These are phyloP conservation scores for Platysternon megacephalum DNA, from an alignment of 2,113 vertebrate genomes.

Conservation along the genomic window DNA sequence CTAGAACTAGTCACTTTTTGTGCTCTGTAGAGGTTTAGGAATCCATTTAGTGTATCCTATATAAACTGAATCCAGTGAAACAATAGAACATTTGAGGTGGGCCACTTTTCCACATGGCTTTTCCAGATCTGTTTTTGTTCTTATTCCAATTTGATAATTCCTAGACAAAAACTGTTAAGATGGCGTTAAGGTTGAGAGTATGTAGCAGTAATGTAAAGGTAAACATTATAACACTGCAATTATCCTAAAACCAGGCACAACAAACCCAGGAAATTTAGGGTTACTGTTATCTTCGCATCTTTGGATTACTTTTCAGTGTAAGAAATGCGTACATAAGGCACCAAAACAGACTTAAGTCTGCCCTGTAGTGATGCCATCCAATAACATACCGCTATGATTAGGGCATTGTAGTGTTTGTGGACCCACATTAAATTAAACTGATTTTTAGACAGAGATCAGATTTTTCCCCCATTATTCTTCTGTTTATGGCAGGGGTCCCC, in stretches of 20 bases:
- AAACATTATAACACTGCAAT: background rate
- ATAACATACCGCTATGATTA: background rate
- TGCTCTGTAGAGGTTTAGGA: background rate
- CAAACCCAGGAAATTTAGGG: background rate
- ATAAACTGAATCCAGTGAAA: background rate
- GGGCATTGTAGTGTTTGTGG: background rate
- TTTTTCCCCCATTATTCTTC: background rate
- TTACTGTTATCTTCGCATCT: background rate
- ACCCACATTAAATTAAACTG: background rate
- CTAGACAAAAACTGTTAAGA: background rate
- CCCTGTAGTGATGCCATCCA: background rate
- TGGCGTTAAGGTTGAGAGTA: background rate
- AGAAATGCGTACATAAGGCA: background rate
- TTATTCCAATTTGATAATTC: background rate
- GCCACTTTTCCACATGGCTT: background rate
- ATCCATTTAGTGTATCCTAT: background rate
- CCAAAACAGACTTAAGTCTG: background rate
- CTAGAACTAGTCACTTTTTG: background rate
- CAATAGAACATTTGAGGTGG: background rate
- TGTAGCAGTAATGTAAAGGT: background rate
- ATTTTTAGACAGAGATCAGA: background rate
- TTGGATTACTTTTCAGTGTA: background rate
- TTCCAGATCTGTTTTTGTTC: background rate
- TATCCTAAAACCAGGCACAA: background rate
- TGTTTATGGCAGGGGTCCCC: no score